Evolutionary conservation across 2,888 invertebrate species (phyloP).

Genomic region (Abrostola triplasia): DNA sequence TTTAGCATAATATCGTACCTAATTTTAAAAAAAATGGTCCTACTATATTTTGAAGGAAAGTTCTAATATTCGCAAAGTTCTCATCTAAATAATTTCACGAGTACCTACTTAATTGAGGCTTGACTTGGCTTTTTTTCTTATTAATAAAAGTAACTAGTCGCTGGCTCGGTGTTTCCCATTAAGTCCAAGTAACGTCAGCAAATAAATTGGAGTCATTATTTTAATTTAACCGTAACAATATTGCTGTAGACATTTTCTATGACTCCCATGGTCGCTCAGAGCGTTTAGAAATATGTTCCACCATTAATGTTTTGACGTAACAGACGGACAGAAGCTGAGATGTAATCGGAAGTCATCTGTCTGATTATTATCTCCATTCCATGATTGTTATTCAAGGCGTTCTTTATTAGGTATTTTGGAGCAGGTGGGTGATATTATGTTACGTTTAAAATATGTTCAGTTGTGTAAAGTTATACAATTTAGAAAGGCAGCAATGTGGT

Average conservation of each 20-base stretch:
- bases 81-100: conserved; percentile 38
- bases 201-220: conserved; percentile 65
- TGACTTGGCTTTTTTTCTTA: conserved; percentile 48
- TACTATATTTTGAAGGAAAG: conserved; percentile 23
- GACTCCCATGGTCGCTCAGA: conserved; percentile 26
- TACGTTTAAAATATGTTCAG: not conserved
- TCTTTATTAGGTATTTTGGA: conserved; percentile 10
- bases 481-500: no score
- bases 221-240: conserved; percentile 60
- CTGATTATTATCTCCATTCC: conserved; percentile 24
- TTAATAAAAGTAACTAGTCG: conserved; percentile 42
- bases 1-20: conserved; percentile 25
- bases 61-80: conserved; percentile 37
- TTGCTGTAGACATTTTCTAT: conserved; percentile 52
- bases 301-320: conserved; percentile 48
- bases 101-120: conserved; percentile 35
- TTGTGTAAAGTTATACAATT: not conserved
- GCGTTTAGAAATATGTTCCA: conserved; percentile 36
- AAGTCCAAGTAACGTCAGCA: conserved; percentile 50
- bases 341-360: conserved; percentile 36
- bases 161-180: conserved; percentile 49
- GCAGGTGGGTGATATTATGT: conserved; percentile 9
- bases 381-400: conserved; percentile 12
- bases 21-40: conserved; percentile 6
- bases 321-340: conserved; percentile 32